These are phyloP conservation scores for Diadophis punctatus DNA, from an alignment of 2,113 vertebrate species.

Conservation along the genomic window DNA sequence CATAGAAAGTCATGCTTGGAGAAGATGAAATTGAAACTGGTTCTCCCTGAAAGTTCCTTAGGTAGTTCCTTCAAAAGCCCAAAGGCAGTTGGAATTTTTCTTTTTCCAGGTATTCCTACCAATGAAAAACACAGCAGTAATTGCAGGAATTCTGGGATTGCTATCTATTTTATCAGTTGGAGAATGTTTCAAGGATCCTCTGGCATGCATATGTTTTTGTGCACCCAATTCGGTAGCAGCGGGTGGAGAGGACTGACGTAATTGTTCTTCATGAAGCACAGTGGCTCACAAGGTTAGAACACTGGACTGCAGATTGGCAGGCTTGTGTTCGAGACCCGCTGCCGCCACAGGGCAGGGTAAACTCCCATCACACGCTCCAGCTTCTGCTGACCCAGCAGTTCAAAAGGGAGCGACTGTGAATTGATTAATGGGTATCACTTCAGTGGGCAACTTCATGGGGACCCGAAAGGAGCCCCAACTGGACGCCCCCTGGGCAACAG, in stretches of 20 bases:
- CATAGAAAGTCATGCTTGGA: background rate
- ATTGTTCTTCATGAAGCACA: background rate
- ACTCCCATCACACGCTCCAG: background rate
- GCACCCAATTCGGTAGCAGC: background rate
- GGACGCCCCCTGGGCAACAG: background rate
- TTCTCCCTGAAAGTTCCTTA: background rate
- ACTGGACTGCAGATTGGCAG: background rate
- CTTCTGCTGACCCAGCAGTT: background rate
- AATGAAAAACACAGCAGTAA: background rate
- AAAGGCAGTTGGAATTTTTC: background rate
- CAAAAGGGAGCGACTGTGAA: background rate
- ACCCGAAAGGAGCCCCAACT: background rate
- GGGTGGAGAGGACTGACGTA: background rate
- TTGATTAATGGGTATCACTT: background rate
- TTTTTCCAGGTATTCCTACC: background rate
- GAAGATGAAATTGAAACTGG: background rate
- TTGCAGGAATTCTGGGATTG: background rate
- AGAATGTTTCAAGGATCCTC: background rate
- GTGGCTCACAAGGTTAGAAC: background rate
- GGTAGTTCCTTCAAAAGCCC: background rate
- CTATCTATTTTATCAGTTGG: background rate
- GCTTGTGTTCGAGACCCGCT: background rate
- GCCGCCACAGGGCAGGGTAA: too few relatives aligned
- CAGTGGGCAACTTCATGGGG: background rate
- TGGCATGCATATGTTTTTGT: background rate